phyloP scores from a whole-genome alignment of 2,797 vertebrate species.

The Caiman crocodilus region DNA sequence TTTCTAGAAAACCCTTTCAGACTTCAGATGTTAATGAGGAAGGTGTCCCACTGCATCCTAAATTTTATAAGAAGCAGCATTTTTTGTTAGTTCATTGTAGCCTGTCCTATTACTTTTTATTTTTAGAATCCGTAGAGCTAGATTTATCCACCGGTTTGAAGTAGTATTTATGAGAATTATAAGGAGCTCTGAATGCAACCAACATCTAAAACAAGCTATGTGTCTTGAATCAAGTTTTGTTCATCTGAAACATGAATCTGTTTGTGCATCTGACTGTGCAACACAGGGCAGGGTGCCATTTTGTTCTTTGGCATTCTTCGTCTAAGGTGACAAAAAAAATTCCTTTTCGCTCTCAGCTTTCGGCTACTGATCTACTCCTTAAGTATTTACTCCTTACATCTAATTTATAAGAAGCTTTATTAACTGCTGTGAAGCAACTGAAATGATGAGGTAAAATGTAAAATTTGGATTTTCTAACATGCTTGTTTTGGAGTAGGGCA shows the following conservation, averaged over 20 bases:
- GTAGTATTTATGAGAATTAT: background rate
- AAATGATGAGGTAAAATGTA: background rate
- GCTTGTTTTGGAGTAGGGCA: background rate
- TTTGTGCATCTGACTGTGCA: background rate
- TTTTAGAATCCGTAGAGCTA: background rate
- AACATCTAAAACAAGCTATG: background rate
- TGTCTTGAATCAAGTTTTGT: background rate
- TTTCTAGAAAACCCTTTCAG: background rate
- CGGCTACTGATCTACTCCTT: background rate
- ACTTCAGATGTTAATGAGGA: background rate
- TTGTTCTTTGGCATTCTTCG: background rate
- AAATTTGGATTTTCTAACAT: background rate
- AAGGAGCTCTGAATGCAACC: background rate
- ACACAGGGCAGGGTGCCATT: background rate
- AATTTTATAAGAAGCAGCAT: background rate
- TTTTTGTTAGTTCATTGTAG: background rate
- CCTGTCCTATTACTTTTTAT: background rate
- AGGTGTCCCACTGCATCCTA: background rate
- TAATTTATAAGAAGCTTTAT: background rate
- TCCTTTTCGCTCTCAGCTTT: background rate
- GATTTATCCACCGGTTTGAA: background rate
- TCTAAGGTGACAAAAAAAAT: background rate
- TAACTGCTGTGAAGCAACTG: background rate
- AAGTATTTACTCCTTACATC: background rate
- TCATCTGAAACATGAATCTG: background rate